Evolutionary conservation across 1,140 invertebrate genomes (phyloP).

Genomic region (Prorops nasuta): DNA sequence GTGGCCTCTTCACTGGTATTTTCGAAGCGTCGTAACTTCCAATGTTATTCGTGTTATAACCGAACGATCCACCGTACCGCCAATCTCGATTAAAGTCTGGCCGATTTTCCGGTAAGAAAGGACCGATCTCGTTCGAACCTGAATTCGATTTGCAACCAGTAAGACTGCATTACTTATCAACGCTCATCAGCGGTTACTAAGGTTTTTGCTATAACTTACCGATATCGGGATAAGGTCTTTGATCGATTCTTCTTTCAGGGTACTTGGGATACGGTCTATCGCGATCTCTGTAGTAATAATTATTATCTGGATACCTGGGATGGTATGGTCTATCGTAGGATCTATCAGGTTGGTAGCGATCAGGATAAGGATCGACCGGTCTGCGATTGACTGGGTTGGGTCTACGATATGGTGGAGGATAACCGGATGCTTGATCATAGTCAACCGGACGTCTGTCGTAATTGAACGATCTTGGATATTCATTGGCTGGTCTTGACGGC

Average conservation of each 20-base stretch:
- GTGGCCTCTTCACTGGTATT: conserved; percentile 7
- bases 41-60: conserved; percentile 41
- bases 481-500: conserved; percentile 1
- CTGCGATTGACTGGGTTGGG: background rate
- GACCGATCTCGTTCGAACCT: conserved; percentile 27
- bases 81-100: conserved; percentile 32
- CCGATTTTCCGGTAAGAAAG: conserved; percentile 13
- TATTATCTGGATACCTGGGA: conserved; percentile 6
- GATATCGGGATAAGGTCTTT: conserved; percentile 16
- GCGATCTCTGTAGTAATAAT: conserved; percentile 4
- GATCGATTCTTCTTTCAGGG: conserved; percentile 20
- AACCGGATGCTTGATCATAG: conserved; percentile 3
- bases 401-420: conserved; percentile 9
- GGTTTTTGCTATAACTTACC: conserved; percentile 22
- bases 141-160: background rate
- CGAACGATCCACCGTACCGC: conserved; percentile 44
- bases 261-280: conserved; percentile 14
- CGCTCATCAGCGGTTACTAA: too few relatives aligned
- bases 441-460: conserved; percentile 18
- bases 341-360: background rate
- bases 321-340: conserved; percentile 5
- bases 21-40: conserved; percentile 25
- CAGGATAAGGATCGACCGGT: background rate
- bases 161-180: background rate
- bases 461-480: conserved; percentile 4